A percentile compares a stretch with the other conserved stretches of the same genome.
Evolutionary conservation across 2,113 vertebrate genomes (phyloP).

Genomic region (Lathamus discolor): DNA sequence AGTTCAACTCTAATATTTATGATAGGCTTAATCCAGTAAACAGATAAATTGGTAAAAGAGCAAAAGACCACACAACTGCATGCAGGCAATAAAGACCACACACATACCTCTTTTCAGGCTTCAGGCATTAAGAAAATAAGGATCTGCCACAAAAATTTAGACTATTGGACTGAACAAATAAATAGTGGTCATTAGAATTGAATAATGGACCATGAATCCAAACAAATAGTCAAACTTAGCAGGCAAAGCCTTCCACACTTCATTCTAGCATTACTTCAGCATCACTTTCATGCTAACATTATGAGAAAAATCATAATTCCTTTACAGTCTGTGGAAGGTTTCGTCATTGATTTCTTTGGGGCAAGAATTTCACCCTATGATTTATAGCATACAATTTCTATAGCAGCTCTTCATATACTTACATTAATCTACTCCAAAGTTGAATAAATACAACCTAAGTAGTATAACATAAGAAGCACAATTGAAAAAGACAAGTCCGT

Average conservation of each 20-base stretch:
- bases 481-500: neutral
- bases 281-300: neutral
- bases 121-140: slow-evolving; percentile 27
- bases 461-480: neutral
- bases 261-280: slow-evolving; percentile 40
- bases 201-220: slow-evolving; percentile 46
- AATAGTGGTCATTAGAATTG: slow-evolving; percentile 39
- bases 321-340: slow-evolving; percentile 1
- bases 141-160: slow-evolving; percentile 30
- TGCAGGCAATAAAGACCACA: slow-evolving; percentile 44
- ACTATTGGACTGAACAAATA: slow-evolving; percentile 49
- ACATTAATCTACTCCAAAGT: neutral
- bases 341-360: slow-evolving; percentile 19
- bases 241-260: slow-evolving; percentile 22
- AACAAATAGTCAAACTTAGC: slow-evolving; percentile 43
- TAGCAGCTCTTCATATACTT: neutral
- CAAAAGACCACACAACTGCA: slow-evolving; percentile 33
- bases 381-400: neutral
- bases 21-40: slow-evolving; percentile 38
- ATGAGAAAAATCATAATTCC: neutral
- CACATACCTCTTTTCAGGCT: neutral
- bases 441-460: neutral
- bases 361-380: slow-evolving; percentile 5
- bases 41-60: slow-evolving; percentile 5
- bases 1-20: slow-evolving; percentile 17